phyloP scores from a whole-genome alignment of 1,140 invertebrate species.

The Oreohelix idahoensis region DNA sequence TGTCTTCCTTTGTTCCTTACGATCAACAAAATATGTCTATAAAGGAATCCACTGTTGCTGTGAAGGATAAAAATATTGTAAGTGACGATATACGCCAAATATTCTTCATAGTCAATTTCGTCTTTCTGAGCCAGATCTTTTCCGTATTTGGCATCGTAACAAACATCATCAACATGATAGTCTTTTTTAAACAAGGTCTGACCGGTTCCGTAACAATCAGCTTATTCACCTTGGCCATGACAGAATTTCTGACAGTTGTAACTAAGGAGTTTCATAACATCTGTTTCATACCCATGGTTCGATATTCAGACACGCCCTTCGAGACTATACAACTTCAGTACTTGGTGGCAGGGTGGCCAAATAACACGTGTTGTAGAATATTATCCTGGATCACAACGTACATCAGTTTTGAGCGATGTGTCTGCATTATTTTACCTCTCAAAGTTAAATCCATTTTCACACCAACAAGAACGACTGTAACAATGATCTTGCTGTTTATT shows the following conservation, averaged over 20 bases:
- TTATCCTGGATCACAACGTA: background rate
- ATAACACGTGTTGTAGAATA: constrained; percentile 95
- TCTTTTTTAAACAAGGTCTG: constrained; percentile 22
- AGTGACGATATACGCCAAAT: background rate
- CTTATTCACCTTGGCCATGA: constrained; percentile 1
- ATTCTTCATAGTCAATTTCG: constrained; percentile 7
- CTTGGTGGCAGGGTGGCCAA: constrained; percentile 93
- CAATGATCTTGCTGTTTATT: constrained; percentile 70
- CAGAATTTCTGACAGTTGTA: background rate
- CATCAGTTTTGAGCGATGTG: constrained; percentile 29
- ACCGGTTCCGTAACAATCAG: background rate
- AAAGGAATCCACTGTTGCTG: no score
- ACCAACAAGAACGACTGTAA: constrained; percentile 90
- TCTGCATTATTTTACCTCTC: constrained; percentile 9
- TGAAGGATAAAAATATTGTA: background rate
- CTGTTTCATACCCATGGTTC: constrained; percentile 81
- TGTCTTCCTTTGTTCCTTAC: no score
- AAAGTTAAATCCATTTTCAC: constrained; percentile 85
- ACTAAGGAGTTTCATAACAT: background rate
- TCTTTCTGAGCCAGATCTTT: background rate
- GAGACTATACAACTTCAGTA: constrained; percentile 90
- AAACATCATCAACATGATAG: constrained; percentile 24
- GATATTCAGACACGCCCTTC: constrained; percentile 91
- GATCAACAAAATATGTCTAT: no score
- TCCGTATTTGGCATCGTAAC: constrained; percentile 1